phyloP scores from a whole-genome alignment of 2,113 vertebrate genomes.

The Chlorodrepanis virens region DNA sequence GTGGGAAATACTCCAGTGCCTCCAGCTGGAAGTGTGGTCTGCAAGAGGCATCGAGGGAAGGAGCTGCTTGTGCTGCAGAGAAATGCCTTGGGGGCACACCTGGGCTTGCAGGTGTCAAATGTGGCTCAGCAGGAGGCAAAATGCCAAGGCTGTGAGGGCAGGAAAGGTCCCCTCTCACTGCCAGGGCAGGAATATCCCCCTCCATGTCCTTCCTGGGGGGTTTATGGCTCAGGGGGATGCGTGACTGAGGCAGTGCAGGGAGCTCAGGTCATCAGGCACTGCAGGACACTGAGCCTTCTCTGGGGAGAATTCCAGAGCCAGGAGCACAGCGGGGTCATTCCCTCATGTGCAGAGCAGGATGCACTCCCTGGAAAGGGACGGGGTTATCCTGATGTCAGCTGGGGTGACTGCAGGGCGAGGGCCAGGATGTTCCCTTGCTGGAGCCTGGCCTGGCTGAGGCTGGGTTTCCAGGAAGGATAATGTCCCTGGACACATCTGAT shows the following conservation, averaged over 20 bases:
- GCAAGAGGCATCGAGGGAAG: neutral
- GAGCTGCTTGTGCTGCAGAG: neutral
- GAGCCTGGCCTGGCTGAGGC: neutral
- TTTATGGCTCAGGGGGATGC: fast-evolving
- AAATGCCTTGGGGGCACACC: neutral
- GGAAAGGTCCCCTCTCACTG: neutral
- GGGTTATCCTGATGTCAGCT: neutral
- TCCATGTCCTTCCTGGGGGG: neutral
- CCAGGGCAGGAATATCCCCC: neutral
- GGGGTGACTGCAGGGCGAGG: fast-evolving
- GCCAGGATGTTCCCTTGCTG: neutral
- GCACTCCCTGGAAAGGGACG: neutral
- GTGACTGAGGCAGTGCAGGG: neutral
- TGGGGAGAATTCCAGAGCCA: neutral
- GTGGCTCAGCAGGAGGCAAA: fast-evolving
- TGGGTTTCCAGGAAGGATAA: neutral
- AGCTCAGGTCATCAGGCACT: fast-evolving
- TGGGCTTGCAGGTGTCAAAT: neutral
- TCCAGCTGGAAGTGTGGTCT: neutral
- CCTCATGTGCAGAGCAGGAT: neutral
- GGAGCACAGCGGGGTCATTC: neutral
- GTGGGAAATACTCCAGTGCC: neutral
- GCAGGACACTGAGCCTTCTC: neutral
- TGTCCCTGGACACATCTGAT: neutral
- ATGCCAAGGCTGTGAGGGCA: neutral